Evolutionary conservation across 2,888 invertebrate species (phyloP).

Genomic region (Slavum lentiscoides): DNA sequence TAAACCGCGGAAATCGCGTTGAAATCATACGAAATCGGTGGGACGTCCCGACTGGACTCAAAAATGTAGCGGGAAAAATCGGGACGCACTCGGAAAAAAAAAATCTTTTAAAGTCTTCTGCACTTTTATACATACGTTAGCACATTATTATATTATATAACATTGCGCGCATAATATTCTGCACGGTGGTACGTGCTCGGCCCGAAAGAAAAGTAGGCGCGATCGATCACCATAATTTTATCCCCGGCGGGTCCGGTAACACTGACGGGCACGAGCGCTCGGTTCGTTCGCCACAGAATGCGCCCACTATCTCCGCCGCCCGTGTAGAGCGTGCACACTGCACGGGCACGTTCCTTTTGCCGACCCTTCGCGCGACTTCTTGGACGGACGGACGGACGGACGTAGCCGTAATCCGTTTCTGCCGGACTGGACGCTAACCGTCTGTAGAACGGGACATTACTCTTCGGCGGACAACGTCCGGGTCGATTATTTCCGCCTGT

Average conservation of each 20-base stretch:
- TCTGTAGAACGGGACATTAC: background rate
- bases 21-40: no score
- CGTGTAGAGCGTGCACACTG: background rate
- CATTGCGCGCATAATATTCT: no score
- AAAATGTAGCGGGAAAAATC: no score
- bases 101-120: no score
- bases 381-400: conserved; percentile 5
- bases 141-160: no score
- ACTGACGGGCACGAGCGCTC: conserved; percentile 29
- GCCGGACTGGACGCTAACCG: background rate
- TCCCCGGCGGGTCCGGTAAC: conserved; percentile 37
- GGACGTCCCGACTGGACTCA: no score
- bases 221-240: background rate
- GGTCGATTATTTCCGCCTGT: background rate
- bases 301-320: background rate
- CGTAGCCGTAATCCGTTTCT: background rate
- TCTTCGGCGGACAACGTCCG: background rate
- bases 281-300: background rate
- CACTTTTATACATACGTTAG: no score
- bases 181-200: no score
- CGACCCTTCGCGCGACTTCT: background rate
- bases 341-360: conserved; percentile 33
- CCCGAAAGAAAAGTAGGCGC: no score
- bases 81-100: no score
- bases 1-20: no score